phyloP scores from a whole-genome alignment of 2,888 invertebrate species.

The Apamea sordens region DNA sequence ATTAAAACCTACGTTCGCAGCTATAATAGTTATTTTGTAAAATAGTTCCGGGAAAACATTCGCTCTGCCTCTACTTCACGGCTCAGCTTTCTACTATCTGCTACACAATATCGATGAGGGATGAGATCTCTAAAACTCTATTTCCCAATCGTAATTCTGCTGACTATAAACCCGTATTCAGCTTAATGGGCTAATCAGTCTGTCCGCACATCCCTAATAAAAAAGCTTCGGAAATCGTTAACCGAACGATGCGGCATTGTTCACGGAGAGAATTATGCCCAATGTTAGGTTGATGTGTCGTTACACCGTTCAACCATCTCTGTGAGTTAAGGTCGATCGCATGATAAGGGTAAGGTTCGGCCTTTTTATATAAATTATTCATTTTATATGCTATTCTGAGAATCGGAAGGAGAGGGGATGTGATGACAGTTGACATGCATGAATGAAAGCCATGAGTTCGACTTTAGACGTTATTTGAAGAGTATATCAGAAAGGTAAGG shows the following conservation, averaged over 20 bases:
- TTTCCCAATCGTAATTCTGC: conserved; percentile 63
- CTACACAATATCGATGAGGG: conserved; percentile 1
- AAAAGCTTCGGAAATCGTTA: conserved; percentile 69
- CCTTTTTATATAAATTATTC: conserved; percentile 65
- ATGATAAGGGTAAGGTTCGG: conserved; percentile 61
- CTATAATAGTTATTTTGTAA: background rate
- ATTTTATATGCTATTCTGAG: conserved; percentile 59
- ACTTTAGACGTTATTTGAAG: conserved; percentile 35
- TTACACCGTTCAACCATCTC: conserved; percentile 64
- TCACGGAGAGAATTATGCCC: conserved; percentile 79
- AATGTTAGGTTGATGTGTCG: conserved; percentile 75
- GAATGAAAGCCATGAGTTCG: conserved; percentile 54
- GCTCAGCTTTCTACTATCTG: conserved; percentile 4
- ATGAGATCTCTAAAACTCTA: conserved; percentile 36
- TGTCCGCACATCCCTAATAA: conserved; percentile 52
- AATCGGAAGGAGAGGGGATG: conserved; percentile 32
- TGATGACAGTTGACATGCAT: conserved; percentile 56
- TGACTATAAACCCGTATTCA: conserved; percentile 69
- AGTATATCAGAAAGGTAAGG: background rate
- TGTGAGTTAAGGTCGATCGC: conserved; percentile 56
- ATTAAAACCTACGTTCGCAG: background rate
- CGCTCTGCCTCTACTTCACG: background rate
- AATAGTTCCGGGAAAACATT: background rate
- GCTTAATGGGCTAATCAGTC: conserved; percentile 59
- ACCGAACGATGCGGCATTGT: conserved; percentile 78